Evolutionary conservation across 2,113 vertebrate genomes (phyloP).

Genomic region (Cavia aperea): DNA sequence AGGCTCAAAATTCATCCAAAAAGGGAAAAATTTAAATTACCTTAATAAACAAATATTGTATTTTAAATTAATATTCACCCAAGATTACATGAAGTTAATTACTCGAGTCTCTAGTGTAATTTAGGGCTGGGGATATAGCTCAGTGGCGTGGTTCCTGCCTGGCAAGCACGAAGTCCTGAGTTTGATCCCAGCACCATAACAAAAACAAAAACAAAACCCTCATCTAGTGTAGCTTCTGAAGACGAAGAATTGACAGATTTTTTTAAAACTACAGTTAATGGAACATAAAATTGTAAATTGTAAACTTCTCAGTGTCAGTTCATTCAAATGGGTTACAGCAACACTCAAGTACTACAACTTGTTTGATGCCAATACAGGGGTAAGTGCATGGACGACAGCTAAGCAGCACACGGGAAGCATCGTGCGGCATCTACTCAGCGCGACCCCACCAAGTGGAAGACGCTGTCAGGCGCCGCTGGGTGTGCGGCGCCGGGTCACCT

Average conservation of each 20-base stretch:
- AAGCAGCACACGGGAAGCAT: conserved; percentile 49
- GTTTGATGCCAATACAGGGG: conserved; percentile 39
- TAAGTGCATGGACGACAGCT: conserved; percentile 39
- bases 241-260: conserved; percentile 5
- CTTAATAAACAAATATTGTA: neutral
- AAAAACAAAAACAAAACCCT: too few relatives aligned
- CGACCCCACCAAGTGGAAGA: too few relatives aligned
- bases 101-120: neutral
- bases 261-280: neutral
- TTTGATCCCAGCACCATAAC: too few relatives aligned
- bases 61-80: conserved; percentile 42
- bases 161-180: too few relatives aligned
- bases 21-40: neutral
- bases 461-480: conserved; percentile 58
- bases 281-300: conserved; percentile 9
- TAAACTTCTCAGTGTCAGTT: conserved; percentile 52
- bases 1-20: conserved; percentile 31
- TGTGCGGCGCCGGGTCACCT: neutral
- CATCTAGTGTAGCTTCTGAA: neutral
- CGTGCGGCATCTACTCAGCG: neutral
- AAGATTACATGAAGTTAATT: conserved; percentile 7
- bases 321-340: neutral
- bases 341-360: neutral
- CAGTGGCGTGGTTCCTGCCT: too few relatives aligned
- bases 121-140: too few relatives aligned